Evolutionary conservation across 1,140 invertebrate genomes (phyloP).

Genomic region (Physella acuta): DNA sequence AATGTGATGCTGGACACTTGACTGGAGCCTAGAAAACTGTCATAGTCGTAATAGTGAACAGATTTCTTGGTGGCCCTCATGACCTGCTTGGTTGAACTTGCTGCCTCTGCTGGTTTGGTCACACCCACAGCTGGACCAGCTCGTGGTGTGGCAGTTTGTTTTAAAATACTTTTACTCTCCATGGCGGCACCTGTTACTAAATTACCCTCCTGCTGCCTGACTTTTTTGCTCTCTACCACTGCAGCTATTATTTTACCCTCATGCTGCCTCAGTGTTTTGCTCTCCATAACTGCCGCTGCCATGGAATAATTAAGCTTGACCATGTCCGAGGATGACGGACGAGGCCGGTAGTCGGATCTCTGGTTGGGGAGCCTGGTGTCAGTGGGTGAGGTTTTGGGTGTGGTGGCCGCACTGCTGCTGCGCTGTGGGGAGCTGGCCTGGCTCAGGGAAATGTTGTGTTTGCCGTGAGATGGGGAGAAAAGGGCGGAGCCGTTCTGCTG

Average conservation of each 20-base stretch:
- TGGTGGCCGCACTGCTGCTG: background rate
- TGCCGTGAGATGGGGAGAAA: background rate
- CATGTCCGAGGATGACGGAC: background rate
- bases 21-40: conserved; percentile 1
- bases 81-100: background rate
- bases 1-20: conserved; percentile 24
- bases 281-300: conserved; percentile 1
- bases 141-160: background rate
- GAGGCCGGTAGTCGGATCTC: background rate
- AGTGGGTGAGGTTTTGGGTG: background rate
- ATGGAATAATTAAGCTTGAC: background rate
- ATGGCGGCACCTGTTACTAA: background rate
- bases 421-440: background rate
- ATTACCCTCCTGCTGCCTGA: background rate
- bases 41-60: conserved; percentile 13
- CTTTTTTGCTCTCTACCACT: too few relatives aligned
- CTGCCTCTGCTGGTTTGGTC: background rate
- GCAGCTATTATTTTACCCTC: too few relatives aligned
- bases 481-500: background rate
- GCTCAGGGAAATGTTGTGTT: background rate
- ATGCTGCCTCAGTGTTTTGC: too few relatives aligned
- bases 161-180: background rate
- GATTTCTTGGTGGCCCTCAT: background rate
- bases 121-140: background rate
- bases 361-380: background rate